Evolutionary conservation across 2,797 vertebrate genomes (phyloP), one percentile per base, ranked within the genome.

Genomic region (Hapalemur alaotrensis): DNA sequence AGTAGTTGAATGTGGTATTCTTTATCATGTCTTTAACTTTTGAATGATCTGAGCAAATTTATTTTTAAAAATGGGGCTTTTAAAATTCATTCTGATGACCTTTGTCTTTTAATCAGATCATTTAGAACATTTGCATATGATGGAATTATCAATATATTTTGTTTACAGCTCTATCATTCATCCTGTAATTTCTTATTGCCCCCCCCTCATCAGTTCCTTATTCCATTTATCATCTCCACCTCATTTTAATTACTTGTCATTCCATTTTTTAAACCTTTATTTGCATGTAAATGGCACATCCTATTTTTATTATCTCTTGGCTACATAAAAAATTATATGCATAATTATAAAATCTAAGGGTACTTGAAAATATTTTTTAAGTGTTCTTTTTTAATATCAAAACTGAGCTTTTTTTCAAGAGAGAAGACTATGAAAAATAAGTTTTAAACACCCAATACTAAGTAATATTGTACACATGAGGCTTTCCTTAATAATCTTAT

Each of bases 191-290:
- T 91, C 25, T 81, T 86, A 4, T 38, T 70, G 43, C 18, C 4
- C 14, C 14, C 14, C 32, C 3, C 10, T 87, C 11, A 70, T 1
- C 13, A 52, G 13, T 75, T 87, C 43, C 4, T 46, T 52, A 22
- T 32, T 91, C 6, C 14, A 54, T 91, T 87, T 67, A 75, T 52
- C 4, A 38, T 82, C 52, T 88, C 70, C 70, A 13, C 25, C 14
- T 43, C 69, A 86, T 76, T 91, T 86, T n/a, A 92, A 41, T 81
- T 91, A 90, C 52, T 93, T 86, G 18, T 82, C 23, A 78, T 70
- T 82, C 43, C 22, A 82, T 32, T 46, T 54, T 79, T 87, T 11
- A 70, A 81, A 25, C 2, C 5, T 61, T 81, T 50, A 61, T 69
- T 80, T 81, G 22, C 9, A 46, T 69, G 12, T 43, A 61, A 81